Evolutionary conservation across 2,888 invertebrate species (phyloP).

Genomic region (Drosophila algonquin): DNA sequence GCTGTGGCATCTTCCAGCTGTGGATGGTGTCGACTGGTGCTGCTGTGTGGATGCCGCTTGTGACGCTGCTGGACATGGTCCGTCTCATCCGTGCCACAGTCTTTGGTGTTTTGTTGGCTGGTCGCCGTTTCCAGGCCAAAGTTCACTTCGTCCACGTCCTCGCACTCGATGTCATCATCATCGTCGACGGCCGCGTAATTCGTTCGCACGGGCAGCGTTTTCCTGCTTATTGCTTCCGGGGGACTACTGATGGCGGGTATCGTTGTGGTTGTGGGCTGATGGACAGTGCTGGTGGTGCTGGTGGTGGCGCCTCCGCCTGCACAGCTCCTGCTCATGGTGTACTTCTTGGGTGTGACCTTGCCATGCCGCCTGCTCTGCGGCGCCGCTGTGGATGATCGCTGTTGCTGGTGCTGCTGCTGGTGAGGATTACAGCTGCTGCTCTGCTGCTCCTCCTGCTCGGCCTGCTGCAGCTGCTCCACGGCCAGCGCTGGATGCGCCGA

Average conservation of each 20-base stretch:
- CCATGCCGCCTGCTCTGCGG: slow-evolving; percentile 65
- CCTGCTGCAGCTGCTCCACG: slow-evolving; percentile 76
- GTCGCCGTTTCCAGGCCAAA: slow-evolving; percentile 52
- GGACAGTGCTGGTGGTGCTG: neutral
- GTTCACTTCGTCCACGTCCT: slow-evolving; percentile 66
- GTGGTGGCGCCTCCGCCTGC: slow-evolving; percentile 29
- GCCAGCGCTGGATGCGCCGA: slow-evolving; percentile 83
- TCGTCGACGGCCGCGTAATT: slow-evolving; percentile 70
- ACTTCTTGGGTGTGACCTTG: slow-evolving; percentile 68
- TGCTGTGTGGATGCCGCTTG: slow-evolving; percentile 58
- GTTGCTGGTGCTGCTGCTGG: slow-evolving; percentile 42
- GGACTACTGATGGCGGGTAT: slow-evolving; percentile 25
- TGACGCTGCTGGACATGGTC: slow-evolving; percentile 80
- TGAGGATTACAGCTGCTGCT: slow-evolving; percentile 37
- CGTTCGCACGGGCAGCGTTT: slow-evolving; percentile 64
- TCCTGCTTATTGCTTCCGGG: slow-evolving; percentile 37
- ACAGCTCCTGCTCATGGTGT: slow-evolving; percentile 63
- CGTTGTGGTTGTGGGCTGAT: slow-evolving; percentile 34
- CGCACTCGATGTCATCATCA: slow-evolving; percentile 68
- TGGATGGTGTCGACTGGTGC: slow-evolving; percentile 57
- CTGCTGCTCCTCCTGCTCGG: slow-evolving; percentile 55
- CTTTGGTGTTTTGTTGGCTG: slow-evolving; percentile 53
- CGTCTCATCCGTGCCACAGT: slow-evolving; percentile 73
- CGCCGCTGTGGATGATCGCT: slow-evolving; percentile 36
- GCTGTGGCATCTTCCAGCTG: slow-evolving; percentile 55